phyloP scores from a whole-genome alignment of 2,888 invertebrate genomes.

The Hipparchia semele region DNA sequence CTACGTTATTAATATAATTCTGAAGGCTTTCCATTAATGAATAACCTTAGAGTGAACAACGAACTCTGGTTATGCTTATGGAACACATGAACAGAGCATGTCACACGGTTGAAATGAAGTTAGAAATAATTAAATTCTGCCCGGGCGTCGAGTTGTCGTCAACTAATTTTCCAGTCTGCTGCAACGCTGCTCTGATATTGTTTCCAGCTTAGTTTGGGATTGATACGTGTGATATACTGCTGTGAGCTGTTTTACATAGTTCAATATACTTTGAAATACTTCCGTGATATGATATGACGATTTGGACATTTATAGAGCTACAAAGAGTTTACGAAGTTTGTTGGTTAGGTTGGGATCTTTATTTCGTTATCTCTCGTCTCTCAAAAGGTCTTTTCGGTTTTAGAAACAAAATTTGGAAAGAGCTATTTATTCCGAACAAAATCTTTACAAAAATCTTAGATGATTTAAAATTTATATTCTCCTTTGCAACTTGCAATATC shows the following conservation, averaged over 20 bases:
- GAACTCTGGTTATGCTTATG: not conserved
- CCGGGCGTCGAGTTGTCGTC: constrained; percentile 3
- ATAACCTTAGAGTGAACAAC: no score
- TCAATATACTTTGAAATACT: not conserved
- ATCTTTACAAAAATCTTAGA: no score
- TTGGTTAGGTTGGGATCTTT: no score
- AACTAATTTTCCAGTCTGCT: constrained; percentile 16
- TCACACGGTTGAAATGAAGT: constrained; percentile 15
- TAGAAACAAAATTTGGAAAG: no score
- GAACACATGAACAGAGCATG: constrained; percentile 14
- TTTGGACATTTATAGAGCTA: no score
- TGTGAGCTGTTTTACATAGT: not conserved
- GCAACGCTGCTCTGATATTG: not conserved
- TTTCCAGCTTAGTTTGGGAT: not conserved
- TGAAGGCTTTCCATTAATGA: no score
- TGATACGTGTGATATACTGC: not conserved
- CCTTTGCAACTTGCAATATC: not conserved
- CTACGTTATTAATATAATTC: no score
- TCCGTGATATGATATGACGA: no score
- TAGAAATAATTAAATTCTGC: constrained; percentile 6
- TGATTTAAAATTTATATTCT: not conserved
- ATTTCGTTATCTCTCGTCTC: no score
- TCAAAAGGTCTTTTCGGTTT: no score
- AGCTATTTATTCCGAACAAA: no score
- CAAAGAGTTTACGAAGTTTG: no score